These are phyloP conservation scores for Brachyalestes nurse DNA, from an alignment of 2,797 vertebrate species.

Conservation along the genomic window DNA sequence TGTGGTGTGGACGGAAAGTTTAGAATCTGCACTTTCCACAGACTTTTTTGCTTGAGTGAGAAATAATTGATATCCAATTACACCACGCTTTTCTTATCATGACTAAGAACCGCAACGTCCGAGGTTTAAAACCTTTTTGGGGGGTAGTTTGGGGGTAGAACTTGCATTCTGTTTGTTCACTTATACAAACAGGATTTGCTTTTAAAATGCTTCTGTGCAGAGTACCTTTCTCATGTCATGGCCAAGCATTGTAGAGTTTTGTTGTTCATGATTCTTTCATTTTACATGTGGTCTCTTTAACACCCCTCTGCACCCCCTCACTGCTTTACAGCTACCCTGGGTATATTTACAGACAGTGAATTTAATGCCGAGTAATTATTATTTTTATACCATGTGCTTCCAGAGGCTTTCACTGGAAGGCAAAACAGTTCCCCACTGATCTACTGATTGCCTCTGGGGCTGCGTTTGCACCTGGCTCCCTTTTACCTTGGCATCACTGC, in stretches of 20 bases:
- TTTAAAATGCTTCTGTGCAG: neutral
- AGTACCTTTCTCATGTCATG: too few species aligned
- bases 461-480: constrained; percentile 73
- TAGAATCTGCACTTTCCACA: neutral
- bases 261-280: neutral
- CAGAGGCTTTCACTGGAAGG: constrained; percentile 71
- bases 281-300: neutral
- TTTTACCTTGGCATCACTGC: constrained; percentile 32
- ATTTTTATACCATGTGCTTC: constrained; percentile 81
- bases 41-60: neutral
- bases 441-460: constrained; percentile 78
- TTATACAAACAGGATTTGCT: neutral
- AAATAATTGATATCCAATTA: neutral
- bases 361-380: constrained; percentile 83
- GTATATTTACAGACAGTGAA: constrained; percentile 81
- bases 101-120: neutral
- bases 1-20: neutral
- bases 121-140: neutral
- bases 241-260: neutral
- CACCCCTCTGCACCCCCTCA: constrained; percentile 6
- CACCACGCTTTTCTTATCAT: neutral
- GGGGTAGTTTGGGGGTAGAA: neutral
- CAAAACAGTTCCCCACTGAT: constrained; percentile 78
- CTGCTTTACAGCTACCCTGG: constrained; percentile 73
- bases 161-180: neutral